Percentiles rank a stretch among this genome's conserved stretches.
Conservation (phyloP, 2,888 invertebrate genomes). For the Cephus pygmeus region DNA sequence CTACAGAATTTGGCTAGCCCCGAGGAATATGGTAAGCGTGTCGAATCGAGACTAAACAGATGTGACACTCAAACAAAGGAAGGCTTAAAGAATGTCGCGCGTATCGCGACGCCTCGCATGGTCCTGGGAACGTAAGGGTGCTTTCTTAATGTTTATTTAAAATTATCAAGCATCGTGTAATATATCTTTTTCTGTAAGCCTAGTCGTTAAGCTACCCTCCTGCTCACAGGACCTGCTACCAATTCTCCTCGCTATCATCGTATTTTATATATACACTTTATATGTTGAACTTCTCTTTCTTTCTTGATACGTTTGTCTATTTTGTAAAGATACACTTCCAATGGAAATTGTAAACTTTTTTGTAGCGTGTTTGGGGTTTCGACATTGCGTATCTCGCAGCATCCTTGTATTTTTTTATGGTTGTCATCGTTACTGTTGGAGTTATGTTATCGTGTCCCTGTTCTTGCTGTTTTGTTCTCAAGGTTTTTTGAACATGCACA, state of each 20-base stretch:
- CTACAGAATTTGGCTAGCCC: background rate
- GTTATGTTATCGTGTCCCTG: conserved; percentile 20
- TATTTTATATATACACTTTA: background rate
- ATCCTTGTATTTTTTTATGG: conserved; percentile 26
- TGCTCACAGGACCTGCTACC: background rate
- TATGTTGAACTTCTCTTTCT: background rate
- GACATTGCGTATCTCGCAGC: background rate
- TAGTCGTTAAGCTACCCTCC: conserved; percentile 1
- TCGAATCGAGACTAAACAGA: background rate
- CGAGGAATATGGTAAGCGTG: background rate
- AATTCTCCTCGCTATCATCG: background rate
- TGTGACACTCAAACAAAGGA: background rate
- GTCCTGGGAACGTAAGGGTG: background rate
- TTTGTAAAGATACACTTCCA: background rate
- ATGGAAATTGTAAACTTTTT: background rate
- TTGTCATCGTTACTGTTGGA: conserved; percentile 22
- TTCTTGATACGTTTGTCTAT: background rate
- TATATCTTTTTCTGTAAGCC: conserved; percentile 4
- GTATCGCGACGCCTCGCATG: background rate
- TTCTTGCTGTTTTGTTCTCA: background rate
- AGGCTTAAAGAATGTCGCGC: background rate
- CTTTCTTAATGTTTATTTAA: conserved; percentile 1
- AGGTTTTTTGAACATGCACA: background rate
- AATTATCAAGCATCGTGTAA: conserved; percentile 5
- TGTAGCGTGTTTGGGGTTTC: background rate